Evolutionary conservation across 2,797 vertebrate genomes (phyloP).

Genomic region (Channa striata): DNA sequence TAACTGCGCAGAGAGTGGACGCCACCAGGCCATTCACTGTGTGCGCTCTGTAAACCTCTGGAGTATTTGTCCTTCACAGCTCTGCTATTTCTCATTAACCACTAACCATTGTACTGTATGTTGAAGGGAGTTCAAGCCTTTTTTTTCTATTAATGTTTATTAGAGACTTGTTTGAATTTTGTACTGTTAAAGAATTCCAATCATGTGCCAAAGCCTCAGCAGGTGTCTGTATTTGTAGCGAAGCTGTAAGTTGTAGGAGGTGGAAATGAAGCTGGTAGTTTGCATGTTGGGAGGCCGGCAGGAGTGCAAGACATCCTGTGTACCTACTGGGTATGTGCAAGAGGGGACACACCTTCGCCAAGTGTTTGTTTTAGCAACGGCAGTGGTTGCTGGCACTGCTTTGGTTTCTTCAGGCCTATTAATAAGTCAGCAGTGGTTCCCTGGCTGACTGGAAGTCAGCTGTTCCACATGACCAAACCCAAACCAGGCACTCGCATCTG

Average conservation of each 20-base stretch:
- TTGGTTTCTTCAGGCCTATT: constrained; percentile 23
- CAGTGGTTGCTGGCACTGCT: constrained; percentile 3
- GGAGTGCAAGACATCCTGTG: constrained; percentile 42
- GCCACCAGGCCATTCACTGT: constrained; percentile 25
- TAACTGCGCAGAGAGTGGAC: constrained; percentile 25
- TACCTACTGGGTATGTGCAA: constrained; percentile 1
- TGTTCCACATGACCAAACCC: constrained; percentile 23
- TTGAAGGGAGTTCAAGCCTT: not conserved
- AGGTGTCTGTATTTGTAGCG: not conserved
- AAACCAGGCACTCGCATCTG: not conserved
- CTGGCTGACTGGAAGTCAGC: constrained; percentile 19
- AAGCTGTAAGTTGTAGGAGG: not conserved
- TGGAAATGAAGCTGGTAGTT: constrained; percentile 3
- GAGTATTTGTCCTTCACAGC: constrained; percentile 51
- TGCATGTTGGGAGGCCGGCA: constrained; percentile 19
- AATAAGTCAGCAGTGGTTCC: constrained; percentile 61
- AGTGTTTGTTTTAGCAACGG: constrained; percentile 55
- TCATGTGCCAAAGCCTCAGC: not conserved
- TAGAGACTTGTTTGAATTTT: constrained; percentile 6
- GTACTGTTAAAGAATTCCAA: constrained; percentile 21
- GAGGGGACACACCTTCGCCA: constrained; percentile 46
- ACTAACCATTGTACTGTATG: not conserved
- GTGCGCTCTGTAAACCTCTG: constrained; percentile 42
- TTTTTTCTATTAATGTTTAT: constrained; percentile 6
- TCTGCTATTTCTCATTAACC: constrained; percentile 31